Evolutionary conservation across 1,140 invertebrate species (phyloP).

Genomic region (Panagrolaimus sp.): DNA sequence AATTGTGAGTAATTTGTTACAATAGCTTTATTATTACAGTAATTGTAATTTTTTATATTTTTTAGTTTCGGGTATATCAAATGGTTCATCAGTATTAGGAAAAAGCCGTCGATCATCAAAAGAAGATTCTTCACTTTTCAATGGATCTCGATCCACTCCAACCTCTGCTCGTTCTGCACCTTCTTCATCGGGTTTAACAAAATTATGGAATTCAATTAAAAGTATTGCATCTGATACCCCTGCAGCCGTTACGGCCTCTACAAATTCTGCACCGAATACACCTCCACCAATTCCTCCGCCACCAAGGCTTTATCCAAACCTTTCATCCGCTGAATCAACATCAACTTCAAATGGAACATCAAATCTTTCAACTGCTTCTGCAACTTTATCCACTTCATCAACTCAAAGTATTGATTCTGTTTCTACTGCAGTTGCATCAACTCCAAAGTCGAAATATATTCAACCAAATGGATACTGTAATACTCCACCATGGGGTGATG

Average conservation of each 20-base stretch:
- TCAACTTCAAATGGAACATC: too few relatives aligned
- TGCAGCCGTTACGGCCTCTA: too few relatives aligned
- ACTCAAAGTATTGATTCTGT: too few relatives aligned
- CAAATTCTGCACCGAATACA: not conserved
- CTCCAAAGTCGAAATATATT: too few relatives aligned
- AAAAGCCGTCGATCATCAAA: not conserved
- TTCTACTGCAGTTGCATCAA: too few relatives aligned
- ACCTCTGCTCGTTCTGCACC: not conserved
- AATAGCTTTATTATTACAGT: too few relatives aligned
- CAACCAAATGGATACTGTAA: too few relatives aligned
- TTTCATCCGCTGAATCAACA: too few relatives aligned
- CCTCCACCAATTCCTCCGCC: not conserved
- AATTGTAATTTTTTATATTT: too few relatives aligned
- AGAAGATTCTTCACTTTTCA: constrained; percentile 9
- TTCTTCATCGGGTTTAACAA: not conserved
- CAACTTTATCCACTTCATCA: too few relatives aligned
- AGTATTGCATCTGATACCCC: not conserved
- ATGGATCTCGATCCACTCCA: not conserved
- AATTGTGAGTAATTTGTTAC: not conserved
- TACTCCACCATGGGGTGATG: too few relatives aligned
- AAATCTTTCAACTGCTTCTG: too few relatives aligned
- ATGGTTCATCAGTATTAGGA: not conserved
- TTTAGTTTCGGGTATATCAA: not conserved
- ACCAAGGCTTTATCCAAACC: not conserved
- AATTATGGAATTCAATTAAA: constrained; percentile 6